Conservation (phyloP, 2,113 vertebrate genomes). For the Eretmochelys imbricata region DNA sequence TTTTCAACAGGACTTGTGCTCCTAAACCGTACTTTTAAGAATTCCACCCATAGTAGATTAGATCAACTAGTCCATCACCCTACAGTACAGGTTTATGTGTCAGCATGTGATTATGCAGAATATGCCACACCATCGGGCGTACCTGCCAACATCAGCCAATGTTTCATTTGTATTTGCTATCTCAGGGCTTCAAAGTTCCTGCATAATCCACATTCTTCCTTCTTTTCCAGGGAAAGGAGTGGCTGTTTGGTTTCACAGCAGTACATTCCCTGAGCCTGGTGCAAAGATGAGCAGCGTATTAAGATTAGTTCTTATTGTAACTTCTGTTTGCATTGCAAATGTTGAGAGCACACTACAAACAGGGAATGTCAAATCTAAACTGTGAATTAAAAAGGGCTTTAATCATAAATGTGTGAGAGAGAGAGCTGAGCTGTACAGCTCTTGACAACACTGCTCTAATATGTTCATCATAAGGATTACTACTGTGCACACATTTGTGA, state of each 20-base stretch:
- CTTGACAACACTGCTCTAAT: slow-evolving; percentile 34
- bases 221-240: slow-evolving; percentile 53
- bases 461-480: neutral
- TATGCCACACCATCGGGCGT: neutral
- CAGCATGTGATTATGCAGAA: neutral
- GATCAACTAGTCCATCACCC: neutral
- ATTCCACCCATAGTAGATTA: neutral
- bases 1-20: fast-evolving
- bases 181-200: neutral
- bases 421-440: slow-evolving; percentile 38
- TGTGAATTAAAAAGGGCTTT: slow-evolving; percentile 21
- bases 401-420: slow-evolving; percentile 46
- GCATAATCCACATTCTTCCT: neutral
- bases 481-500: neutral
- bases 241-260: slow-evolving; percentile 49
- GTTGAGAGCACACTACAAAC: slow-evolving; percentile 65
- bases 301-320: slow-evolving; percentile 51
- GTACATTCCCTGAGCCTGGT: neutral
- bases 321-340: slow-evolving; percentile 69
- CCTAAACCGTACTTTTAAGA: neutral
- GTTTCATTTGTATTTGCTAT: slow-evolving; percentile 65
- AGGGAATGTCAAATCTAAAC: slow-evolving; percentile 55
- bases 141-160: neutral
- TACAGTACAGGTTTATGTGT: neutral
- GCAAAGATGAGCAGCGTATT: neutral